Base-by-base conservation (phyloP, 2,113 vertebrate species). In the Eonycteris spelaea region DNA sequence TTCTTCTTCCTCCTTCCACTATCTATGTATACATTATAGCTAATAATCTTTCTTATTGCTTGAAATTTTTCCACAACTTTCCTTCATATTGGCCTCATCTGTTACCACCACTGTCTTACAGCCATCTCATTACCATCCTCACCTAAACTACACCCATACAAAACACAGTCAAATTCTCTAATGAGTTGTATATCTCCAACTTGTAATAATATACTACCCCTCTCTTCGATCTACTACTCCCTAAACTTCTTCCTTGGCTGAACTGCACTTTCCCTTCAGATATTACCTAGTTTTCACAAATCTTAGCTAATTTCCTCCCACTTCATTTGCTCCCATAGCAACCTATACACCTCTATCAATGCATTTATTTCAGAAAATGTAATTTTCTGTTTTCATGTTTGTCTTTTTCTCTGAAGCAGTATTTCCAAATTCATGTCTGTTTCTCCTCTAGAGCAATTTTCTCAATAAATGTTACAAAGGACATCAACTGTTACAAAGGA, bases 391-490 rank as follows among this genome's bases (percentile, higher is more conserved):
- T 78, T 89, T 78, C 68, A n/a, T 15, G n/a, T 40, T 30, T 86
- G 38, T 19, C 38, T 78, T 70, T 84, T 92, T 16, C 65, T 85
- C 35, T 59, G 7, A 94, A 79, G 4, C 7, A 80, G 7, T 51
- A 83, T 83, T 71, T 78, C 61, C 38, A 35, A 87, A 75, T 57
- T 87, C 53, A 91, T 65, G 33, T 73, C 9, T 77, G 7, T 78
- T 78, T 94, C 61, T 95, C n/a, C 21, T 84, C 61, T 91, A 63
- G 77, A 65, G 26, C 53, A 87, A 95, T 57, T 77, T 86, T 82
- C 61, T 95, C 43, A 86, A 95, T 80, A 75, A 90, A 63, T 86
- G 13, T 48, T 35, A 26, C 15, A 89, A 78, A 88, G 71, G 70
- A 43, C 40, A 77, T 45, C 61, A 67, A 55, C 51, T 73, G 11